Evolutionary conservation across 2,113 vertebrate genomes (phyloP).

Genomic region (Micromys minutus): DNA sequence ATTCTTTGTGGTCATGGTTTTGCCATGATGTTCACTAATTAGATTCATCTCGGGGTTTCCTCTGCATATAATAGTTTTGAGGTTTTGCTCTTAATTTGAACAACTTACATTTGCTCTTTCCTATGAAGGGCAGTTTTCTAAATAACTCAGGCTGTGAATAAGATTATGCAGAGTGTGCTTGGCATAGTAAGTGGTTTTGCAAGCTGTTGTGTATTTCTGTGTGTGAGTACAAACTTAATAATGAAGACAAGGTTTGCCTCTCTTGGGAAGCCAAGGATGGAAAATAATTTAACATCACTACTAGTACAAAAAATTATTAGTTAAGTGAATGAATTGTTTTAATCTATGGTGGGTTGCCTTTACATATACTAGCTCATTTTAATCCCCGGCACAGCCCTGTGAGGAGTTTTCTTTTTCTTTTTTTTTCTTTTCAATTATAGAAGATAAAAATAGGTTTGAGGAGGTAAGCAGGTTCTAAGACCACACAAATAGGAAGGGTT

Average conservation of each 20-base stretch:
- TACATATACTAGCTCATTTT: slow-evolving; percentile 38
- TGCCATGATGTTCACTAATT: slow-evolving; percentile 14
- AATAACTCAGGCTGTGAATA: not conserved
- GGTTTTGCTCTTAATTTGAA: slow-evolving; percentile 30
- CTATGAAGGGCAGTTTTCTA: not conserved
- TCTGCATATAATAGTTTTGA: not conserved
- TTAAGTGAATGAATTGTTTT: not conserved
- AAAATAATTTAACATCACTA: slow-evolving; percentile 48
- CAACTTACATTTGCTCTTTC: slow-evolving; percentile 23
- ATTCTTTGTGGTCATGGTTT: not conserved
- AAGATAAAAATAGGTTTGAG: slow-evolving; percentile 3
- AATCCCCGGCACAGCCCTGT: not conserved
- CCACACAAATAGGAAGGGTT: not conserved
- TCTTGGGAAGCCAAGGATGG: not conserved
- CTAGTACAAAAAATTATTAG: not conserved
- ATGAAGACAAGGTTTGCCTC: not conserved
- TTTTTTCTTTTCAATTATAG: not conserved
- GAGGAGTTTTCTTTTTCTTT: not conserved
- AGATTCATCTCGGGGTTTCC: slow-evolving; percentile 25
- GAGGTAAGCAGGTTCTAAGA: not conserved
- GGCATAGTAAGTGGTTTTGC: not conserved
- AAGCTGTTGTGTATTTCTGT: not conserved
- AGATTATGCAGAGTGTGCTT: slow-evolving; percentile 9
- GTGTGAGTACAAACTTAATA: not conserved
- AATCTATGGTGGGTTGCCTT: not conserved